Evolutionary conservation across 2,888 invertebrate genomes (phyloP), one percentile per base, ranked within the genome.

Genomic region (Cenopis cana): DNA sequence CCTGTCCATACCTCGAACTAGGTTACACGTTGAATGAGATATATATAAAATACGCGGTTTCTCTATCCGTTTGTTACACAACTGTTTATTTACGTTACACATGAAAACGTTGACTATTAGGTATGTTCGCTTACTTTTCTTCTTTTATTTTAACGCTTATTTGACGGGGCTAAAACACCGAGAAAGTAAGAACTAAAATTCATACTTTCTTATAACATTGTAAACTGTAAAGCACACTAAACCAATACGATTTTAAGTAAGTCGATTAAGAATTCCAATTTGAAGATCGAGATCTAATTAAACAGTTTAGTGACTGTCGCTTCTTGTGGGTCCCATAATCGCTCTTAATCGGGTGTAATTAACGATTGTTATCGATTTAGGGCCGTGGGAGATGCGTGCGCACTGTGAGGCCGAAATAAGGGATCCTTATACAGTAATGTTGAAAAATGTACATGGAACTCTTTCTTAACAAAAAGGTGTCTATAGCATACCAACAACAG

Each of bases 311-410:
- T 68, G 64, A 68, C 33, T 54, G 64, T 54, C 71, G 64, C 69
- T 69, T 73, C 68, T 78, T 75, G 78, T 80, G 80, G 77, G 78
- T 74, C 55, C 83, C 82, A 82, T 87, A 87, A 86, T 85, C 85
- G 85, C 76, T 76, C 79, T 81, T 86, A 87, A 88, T 86, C 86
- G 87, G 77, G 74, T 70, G 79, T 84, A 86, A 89, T 89, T 89
- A 88, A 85, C 82, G 85, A 86, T 87, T 85, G 83, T 84, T 81
- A 86, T 85, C 85, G 85, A 82, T 84, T 85, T 79, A 80, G 72
- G 73, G 75, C 79, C 80, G 77, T 78, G 77, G 76, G 75, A 81
- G 80, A 80, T 78, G 75, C 77, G 78, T 41, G 72, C 77, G 76
- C 79, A 81, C 74, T 81, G 81, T 81, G 81, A 78, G 81, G 81